These are phyloP conservation scores for Drosophila equinoxialis DNA, from an alignment of 1,140 invertebrate genomes.

Conservation along the genomic window DNA sequence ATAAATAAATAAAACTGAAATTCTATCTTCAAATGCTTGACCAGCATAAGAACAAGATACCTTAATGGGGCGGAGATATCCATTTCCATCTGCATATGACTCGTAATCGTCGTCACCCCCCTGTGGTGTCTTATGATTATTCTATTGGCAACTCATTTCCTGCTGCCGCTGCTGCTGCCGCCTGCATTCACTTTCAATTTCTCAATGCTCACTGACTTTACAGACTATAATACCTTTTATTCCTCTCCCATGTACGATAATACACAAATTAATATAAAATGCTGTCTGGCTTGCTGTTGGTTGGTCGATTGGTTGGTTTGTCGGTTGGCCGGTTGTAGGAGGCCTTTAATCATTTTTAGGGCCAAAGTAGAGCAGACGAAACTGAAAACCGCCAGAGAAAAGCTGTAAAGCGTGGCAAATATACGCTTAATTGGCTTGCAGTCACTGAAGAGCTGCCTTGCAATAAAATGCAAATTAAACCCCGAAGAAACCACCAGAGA, in stretches of 20 bases:
- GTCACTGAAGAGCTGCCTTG: constrained; percentile 41
- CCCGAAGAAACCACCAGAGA: constrained; percentile 44
- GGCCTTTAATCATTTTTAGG: constrained; percentile 78
- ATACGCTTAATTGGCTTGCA: constrained; percentile 79
- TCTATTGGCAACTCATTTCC: constrained; percentile 81
- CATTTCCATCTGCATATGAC: background rate
- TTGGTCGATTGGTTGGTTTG: constrained; percentile 1
- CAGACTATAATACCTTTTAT: constrained; percentile 7
- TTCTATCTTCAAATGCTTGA: constrained; percentile 8
- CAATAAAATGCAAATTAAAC: constrained; percentile 83
- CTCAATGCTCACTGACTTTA: constrained; percentile 41
- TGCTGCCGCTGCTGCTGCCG: constrained; percentile 37
- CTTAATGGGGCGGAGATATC: no score
- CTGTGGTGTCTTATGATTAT: constrained; percentile 75
- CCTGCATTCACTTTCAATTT: constrained; percentile 73
- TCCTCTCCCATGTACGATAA: constrained; percentile 38
- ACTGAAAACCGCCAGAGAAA: constrained; percentile 24
- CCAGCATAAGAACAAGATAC: constrained; percentile 12
- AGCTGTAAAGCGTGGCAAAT: constrained; percentile 82
- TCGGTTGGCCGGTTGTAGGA: constrained; percentile 13
- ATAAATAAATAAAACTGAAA: background rate
- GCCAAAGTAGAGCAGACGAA: constrained; percentile 65
- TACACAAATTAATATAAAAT: constrained; percentile 73
- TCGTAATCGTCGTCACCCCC: constrained; percentile 58
- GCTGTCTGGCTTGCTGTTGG: constrained; percentile 44